These are phyloP conservation scores for Dolichopus griseipennis DNA, from an alignment of 2,888 invertebrate genomes.

Conservation along the genomic window DNA sequence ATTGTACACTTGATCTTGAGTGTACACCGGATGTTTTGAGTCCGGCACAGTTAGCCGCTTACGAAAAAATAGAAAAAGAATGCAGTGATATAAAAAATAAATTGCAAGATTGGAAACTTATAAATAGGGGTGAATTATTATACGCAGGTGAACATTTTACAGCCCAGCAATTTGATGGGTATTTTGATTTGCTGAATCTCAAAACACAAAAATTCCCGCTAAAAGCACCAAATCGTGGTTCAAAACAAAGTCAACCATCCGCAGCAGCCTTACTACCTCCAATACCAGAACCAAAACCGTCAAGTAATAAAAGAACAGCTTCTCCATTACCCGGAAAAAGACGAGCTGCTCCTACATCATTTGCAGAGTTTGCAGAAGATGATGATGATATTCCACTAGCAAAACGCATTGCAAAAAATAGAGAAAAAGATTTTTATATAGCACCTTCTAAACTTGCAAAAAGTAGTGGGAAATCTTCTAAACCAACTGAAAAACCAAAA, in stretches of 20 bases:
- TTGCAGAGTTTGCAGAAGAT: conserved; percentile 36
- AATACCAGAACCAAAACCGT: background rate
- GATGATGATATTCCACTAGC: conserved; percentile 44
- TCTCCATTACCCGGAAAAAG: conserved; percentile 28
- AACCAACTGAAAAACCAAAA: conserved; percentile 14
- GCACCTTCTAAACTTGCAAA: conserved; percentile 10
- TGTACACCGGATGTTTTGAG: conserved; percentile 64
- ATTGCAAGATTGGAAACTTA: conserved; percentile 47
- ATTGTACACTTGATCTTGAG: conserved; percentile 51
- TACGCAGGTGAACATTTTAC: conserved; percentile 58
- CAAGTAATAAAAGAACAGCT: conserved; percentile 17
- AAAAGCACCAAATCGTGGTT: background rate
- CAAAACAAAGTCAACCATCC: background rate
- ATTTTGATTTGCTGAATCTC: background rate
- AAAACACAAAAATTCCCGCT: conserved; percentile 7
- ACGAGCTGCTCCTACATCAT: conserved; percentile 20
- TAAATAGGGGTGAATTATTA: conserved; percentile 54
- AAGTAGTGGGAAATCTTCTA: conserved; percentile 8
- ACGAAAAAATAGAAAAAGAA: conserved; percentile 56
- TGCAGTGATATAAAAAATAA: conserved; percentile 56
- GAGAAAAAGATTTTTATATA: conserved; percentile 19
- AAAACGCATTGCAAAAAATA: conserved; percentile 39
- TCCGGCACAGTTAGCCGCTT: conserved; percentile 54
- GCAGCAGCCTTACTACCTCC: background rate
- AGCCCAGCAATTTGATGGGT: conserved; percentile 54